A percentile compares a stretch with the other conserved stretches of the same genome.
phyloP scores from a whole-genome alignment of 2,888 invertebrate genomes.

The Clusia tigrina region DNA sequence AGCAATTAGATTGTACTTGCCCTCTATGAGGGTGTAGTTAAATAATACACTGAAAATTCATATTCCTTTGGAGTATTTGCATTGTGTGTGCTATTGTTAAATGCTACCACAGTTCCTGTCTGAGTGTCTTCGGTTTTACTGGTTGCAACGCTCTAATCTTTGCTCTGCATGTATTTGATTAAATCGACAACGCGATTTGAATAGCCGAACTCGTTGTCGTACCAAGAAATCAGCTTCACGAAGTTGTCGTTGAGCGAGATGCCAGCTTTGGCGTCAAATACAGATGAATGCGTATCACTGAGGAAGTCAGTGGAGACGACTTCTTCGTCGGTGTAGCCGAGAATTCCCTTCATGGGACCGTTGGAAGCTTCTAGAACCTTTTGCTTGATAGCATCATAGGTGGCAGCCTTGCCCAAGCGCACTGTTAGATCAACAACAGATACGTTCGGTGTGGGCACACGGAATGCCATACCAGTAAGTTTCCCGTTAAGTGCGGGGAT shows the following conservation, averaged over 20 bases:
- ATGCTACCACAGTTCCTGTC: constrained; percentile 50
- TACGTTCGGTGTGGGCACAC: constrained; percentile 96
- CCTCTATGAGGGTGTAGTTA: no score
- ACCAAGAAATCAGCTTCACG: constrained; percentile 98
- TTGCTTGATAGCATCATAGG: constrained; percentile 88
- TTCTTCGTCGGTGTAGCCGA: constrained; percentile 95
- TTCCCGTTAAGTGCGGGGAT: constrained; percentile 97
- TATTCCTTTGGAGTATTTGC: no score
- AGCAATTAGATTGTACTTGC: no score
- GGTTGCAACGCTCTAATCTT: constrained; percentile 66
- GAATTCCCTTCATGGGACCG: constrained; percentile 87
- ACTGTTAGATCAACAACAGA: constrained; percentile 98
- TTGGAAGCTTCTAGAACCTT: constrained; percentile 87
- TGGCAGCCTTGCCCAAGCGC: constrained; percentile 84
- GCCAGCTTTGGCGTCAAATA: constrained; percentile 97
- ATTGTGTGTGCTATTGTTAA: no score
- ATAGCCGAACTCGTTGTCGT: constrained; percentile 99
- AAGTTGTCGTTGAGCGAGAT: constrained; percentile 94
- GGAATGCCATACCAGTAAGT: constrained; percentile 99
- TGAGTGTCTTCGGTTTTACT: constrained; percentile 38
- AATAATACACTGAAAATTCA: no score
- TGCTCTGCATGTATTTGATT: constrained; percentile 87
- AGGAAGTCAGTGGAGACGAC: constrained; percentile 97
- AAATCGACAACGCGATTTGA: constrained; percentile 97
- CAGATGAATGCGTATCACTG: constrained; percentile 88